Evolutionary conservation across 2,113 vertebrate genomes (phyloP).

Genomic region (Platysternon megacephalum): DNA sequence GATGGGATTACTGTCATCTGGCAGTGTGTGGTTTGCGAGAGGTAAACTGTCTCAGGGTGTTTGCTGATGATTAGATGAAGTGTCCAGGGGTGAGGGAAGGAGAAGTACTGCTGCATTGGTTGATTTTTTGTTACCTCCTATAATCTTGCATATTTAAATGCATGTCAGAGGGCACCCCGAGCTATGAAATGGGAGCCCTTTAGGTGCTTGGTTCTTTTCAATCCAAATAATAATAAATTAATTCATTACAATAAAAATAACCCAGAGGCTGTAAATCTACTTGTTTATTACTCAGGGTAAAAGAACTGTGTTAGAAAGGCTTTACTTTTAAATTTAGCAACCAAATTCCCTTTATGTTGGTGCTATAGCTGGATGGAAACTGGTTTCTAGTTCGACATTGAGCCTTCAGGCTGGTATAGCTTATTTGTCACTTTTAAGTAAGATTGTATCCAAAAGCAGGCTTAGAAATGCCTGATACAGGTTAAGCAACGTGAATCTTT

Average conservation of each 20-base stretch:
- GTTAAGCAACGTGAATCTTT: background rate
- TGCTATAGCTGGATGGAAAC: slow-evolving; percentile 27
- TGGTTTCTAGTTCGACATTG: background rate
- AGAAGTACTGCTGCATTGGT: background rate
- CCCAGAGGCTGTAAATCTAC: slow-evolving; percentile 19
- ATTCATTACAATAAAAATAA: slow-evolving; percentile 4
- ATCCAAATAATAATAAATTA: slow-evolving; percentile 28
- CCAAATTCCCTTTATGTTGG: background rate
- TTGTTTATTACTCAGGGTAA: background rate
- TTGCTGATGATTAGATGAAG: background rate
- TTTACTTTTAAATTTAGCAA: background rate
- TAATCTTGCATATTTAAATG: background rate
- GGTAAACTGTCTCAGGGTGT: background rate
- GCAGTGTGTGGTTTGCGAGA: background rate
- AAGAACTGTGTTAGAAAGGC: background rate
- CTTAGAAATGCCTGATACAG: background rate
- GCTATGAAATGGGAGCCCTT: slow-evolving; percentile 10
- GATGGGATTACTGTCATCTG: background rate
- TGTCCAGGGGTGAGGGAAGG: background rate
- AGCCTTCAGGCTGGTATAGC: background rate
- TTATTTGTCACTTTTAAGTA: background rate
- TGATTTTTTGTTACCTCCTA: background rate
- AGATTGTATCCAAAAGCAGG: background rate
- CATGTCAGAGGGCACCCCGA: background rate
- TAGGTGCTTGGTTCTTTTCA: background rate